Conservation (phyloP, 2,888 invertebrate species). For the Neelides folsomi region DNA sequence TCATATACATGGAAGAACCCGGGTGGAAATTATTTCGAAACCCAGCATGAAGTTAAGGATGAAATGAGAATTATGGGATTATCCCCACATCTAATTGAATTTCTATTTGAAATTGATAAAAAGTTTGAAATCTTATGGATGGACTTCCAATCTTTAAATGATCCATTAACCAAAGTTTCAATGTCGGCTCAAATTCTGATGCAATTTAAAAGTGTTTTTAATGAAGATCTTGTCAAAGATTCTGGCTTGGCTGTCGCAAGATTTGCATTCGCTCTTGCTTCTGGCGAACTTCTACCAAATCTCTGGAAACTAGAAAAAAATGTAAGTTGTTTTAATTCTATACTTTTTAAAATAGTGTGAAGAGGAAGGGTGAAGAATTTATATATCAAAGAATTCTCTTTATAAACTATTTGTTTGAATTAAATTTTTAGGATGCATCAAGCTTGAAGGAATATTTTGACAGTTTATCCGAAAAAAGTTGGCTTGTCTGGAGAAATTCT, state of each 20-base stretch:
- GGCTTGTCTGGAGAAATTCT: slow-evolving; percentile 13
- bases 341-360: no score
- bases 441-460: slow-evolving; percentile 9
- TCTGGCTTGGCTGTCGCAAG: slow-evolving; percentile 19
- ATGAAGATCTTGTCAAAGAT: not conserved
- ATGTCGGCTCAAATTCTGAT: slow-evolving; percentile 17
- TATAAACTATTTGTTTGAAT: no score
- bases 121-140: slow-evolving; percentile 14
- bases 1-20: slow-evolving; percentile 24
- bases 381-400: no score
- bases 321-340: no score
- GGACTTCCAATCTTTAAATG: slow-evolving; percentile 22
- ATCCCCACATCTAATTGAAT: slow-evolving; percentile 22
- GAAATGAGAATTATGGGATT: slow-evolving; percentile 29
- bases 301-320: slow-evolving; percentile 28
- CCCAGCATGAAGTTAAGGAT: slow-evolving; percentile 5
- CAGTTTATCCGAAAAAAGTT: slow-evolving; percentile 16
- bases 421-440: slow-evolving; percentile 14
- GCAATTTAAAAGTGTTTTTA: slow-evolving; percentile 14
- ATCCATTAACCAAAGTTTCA: slow-evolving; percentile 20
- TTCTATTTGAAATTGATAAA: slow-evolving; percentile 21
- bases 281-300: slow-evolving; percentile 21
- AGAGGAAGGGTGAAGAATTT: no score
- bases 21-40: slow-evolving; percentile 3
- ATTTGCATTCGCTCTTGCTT: slow-evolving; percentile 16